Conservation (phyloP, 1,140 invertebrate genomes). For the Drosophila burlai region DNA sequence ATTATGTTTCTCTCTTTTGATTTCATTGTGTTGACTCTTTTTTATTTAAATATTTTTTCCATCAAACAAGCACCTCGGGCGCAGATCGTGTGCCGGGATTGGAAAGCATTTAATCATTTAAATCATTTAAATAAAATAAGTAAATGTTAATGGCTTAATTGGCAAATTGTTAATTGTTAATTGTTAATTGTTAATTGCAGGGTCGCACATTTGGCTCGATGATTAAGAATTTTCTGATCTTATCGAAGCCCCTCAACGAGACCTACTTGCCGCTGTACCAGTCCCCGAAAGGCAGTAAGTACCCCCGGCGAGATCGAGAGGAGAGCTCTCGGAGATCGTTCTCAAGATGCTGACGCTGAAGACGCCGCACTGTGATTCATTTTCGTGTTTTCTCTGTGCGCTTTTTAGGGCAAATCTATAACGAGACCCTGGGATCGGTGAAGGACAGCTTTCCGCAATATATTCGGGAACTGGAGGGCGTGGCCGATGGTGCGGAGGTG, state of each 20-base stretch:
- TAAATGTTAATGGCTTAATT: slow-evolving; percentile 23
- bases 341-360: background rate
- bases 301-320: background rate
- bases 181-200: slow-evolving; percentile 86
- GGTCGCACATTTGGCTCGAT: slow-evolving; percentile 91
- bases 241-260: slow-evolving; percentile 88
- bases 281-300: slow-evolving; percentile 88
- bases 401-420: slow-evolving; percentile 87
- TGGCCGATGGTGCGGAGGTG: slow-evolving; percentile 92
- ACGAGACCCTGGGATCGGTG: slow-evolving; percentile 89
- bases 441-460: slow-evolving; percentile 92
- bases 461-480: slow-evolving; percentile 92
- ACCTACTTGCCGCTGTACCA: slow-evolving; percentile 90
- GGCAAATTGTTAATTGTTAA: slow-evolving; percentile 7
- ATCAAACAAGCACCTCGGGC: slow-evolving; percentile 14
- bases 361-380: background rate
- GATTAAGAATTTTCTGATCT: slow-evolving; percentile 90
- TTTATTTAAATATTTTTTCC: background rate
- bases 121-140: slow-evolving; percentile 23
- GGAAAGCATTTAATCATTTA: slow-evolving; percentile 38
- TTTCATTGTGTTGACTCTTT: slow-evolving; percentile 18
- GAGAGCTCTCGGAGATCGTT: too few relatives aligned
- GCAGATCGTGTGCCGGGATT: slow-evolving; percentile 28
- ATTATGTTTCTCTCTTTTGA: slow-evolving; percentile 53
- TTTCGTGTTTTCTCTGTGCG: background rate